These are phyloP conservation scores for Eupithecia exiguata DNA, from an alignment of 2,888 invertebrate species.

Conservation along the genomic window DNA sequence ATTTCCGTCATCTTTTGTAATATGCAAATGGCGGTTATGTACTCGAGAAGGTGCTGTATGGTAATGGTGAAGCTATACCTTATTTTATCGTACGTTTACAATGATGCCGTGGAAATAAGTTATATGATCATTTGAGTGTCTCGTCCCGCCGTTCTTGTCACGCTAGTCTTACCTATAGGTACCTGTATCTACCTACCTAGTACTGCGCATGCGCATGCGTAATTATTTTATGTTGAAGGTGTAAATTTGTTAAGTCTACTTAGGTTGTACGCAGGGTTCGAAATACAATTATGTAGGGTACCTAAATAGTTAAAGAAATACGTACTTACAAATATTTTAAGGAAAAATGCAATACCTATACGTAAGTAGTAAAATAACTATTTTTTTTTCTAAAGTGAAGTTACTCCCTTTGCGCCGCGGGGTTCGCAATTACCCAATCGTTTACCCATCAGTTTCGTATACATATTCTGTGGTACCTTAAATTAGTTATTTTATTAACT, in stretches of 20 bases:
- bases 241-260: neutral
- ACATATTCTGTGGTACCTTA: no score
- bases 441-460: no score
- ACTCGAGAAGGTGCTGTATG: neutral
- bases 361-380: no score
- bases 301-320: neutral
- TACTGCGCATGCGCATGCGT: neutral
- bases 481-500: no score
- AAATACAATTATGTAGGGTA: no score
- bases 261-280: neutral
- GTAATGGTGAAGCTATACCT: conserved; percentile 2
- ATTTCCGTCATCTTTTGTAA: conserved; percentile 13
- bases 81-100: conserved; percentile 5
- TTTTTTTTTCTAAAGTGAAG: no score
- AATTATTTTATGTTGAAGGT: neutral
- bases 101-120: conserved; percentile 1
- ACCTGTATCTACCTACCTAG: neutral
- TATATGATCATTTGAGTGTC: conserved; percentile 4
- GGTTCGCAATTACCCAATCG: no score
- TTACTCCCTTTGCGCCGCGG: no score
- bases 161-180: neutral
- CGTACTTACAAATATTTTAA: neutral
- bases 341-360: no score
- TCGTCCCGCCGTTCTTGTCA: neutral
- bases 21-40: neutral